Evolutionary conservation across 2,113 vertebrate species (phyloP).

Genomic region (Probosciger aterrimus): DNA sequence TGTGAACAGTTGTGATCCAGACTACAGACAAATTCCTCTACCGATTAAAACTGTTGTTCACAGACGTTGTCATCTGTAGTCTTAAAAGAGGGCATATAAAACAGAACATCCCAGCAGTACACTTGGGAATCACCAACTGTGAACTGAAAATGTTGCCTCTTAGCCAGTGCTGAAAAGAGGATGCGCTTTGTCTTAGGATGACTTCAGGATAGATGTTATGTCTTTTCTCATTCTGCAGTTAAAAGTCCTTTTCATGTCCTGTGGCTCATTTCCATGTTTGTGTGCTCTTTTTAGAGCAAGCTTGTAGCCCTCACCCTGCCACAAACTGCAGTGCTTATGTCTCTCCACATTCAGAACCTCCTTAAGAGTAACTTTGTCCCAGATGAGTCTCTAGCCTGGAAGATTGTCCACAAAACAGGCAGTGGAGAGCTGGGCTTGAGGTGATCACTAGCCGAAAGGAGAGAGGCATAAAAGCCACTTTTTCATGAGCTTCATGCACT

Average conservation of each 20-base stretch:
- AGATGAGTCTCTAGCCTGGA: not conserved
- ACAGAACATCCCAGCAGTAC: not conserved
- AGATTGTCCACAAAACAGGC: not conserved
- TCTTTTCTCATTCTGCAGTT: not conserved
- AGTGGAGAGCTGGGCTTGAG: not conserved
- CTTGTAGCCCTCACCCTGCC: not conserved
- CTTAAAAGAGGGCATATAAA: not conserved
- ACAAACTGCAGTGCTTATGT: not conserved
- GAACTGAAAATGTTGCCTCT: not conserved
- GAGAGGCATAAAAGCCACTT: not conserved
- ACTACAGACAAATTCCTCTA: not conserved
- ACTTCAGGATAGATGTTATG: not conserved
- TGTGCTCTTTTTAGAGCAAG: not conserved
- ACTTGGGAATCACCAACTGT: not conserved
- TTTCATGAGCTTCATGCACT: not conserved
- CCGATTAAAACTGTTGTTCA: not conserved
- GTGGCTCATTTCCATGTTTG: not conserved
- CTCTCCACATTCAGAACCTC: not conserved
- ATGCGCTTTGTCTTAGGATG: not conserved
- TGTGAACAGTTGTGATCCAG: not conserved
- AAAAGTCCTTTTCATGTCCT: not conserved
- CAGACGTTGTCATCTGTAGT: not conserved
- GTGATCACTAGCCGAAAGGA: not conserved
- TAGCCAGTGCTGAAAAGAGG: not conserved
- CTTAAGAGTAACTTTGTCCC: not conserved